Base-by-base conservation (phyloP, 2,888 invertebrate species). In the Cantharis lateralis region DNA sequence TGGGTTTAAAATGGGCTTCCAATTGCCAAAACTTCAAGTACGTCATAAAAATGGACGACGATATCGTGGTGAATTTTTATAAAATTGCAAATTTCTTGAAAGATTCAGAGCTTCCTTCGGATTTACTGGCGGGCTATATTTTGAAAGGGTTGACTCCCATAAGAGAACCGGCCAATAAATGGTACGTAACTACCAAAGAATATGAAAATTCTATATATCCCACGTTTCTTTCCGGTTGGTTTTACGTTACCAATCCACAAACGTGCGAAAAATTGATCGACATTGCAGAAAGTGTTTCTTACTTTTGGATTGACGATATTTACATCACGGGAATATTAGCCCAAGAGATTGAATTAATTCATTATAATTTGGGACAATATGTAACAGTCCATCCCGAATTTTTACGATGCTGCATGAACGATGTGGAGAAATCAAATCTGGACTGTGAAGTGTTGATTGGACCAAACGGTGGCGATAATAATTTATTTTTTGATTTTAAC, bases 231-330 rank as follows among this genome's bases (percentile, higher is more conserved):
- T 95, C 95, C 5, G 96, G 96, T 0, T 96, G 96, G 96, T 91
- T 95, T 82, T 96, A 96, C 82, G 89, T 95, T 1, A 94, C 95
- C 2, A 94, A 93, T 74, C 91, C 93, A 0, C 88, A 90, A 79
- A 91, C 93, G 1, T 93, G 93, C 0, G 84, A 85, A 15, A 88
- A 88, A 16, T 84, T 97, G 70, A 89, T 92, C 18, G 84, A 89
- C 3, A 89, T 91, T 80, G 91, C 93, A 0, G 85, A 88, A 28
- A 85, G 88, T 48, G 88, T 91, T n/a, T 89, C 91, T 15, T 95
- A 93, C 83, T 97, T 98, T 88, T 98, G 97, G 97, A 96, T 98
- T 77, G 97, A 98, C 85, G 97, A 98, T 86, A 93, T 95, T 66
- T 94, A 93, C 86, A 88, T 97, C 0, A 97, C 97, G 0, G 97